Conservation (phyloP, 2,113 vertebrate species). For the Pituophis catenifer region DNA sequence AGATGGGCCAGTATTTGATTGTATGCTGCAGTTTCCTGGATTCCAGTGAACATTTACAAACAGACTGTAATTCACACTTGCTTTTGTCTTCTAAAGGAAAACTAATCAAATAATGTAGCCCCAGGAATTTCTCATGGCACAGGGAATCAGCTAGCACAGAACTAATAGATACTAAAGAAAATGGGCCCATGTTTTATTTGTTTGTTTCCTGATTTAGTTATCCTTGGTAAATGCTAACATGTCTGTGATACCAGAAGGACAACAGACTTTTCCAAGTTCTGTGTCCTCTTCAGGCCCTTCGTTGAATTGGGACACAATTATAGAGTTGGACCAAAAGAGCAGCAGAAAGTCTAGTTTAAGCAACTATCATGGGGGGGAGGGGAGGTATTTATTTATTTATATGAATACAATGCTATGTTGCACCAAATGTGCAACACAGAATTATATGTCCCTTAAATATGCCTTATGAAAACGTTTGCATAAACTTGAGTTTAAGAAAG, state of each 20-base stretch:
- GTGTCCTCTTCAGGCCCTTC: not conserved
- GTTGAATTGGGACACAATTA: conserved; percentile 10
- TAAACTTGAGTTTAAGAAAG: not conserved
- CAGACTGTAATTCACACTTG: not conserved
- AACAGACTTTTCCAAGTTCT: conserved; percentile 1
- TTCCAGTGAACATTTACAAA: not conserved
- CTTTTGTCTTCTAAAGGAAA: not conserved
- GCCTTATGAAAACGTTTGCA: not conserved
- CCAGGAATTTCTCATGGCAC: not conserved
- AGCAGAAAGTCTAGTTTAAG: not conserved
- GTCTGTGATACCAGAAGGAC: conserved; percentile 1
- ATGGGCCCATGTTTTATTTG: conserved; percentile 34
- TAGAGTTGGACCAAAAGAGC: conserved; percentile 13
- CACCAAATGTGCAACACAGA: not conserved
- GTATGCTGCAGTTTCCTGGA: not conserved
- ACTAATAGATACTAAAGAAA: not conserved
- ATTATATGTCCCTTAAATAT: not conserved
- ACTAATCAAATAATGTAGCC: not conserved
- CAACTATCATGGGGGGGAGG: not conserved
- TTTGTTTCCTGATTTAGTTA: conserved; percentile 27
- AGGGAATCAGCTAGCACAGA: not conserved
- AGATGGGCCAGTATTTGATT: not conserved
- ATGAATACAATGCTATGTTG: not conserved
- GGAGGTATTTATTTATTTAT: not conserved
- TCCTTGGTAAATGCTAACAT: not conserved